phyloP scores from a whole-genome alignment of 2,113 vertebrate species.

The Pangasianodon gigas region DNA sequence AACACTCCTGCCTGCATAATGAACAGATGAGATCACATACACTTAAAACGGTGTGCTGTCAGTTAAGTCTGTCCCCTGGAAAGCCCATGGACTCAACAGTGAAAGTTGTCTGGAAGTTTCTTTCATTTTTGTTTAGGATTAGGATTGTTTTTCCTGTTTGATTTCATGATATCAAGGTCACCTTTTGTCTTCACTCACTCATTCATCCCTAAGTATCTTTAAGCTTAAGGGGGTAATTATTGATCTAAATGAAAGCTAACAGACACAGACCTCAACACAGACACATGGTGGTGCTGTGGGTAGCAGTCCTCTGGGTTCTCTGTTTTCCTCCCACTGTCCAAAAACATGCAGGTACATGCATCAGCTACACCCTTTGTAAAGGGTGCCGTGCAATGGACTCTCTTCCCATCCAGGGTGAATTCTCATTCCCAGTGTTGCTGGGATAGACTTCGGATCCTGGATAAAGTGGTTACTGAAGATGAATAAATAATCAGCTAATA shows the following conservation, averaged over 20 bases:
- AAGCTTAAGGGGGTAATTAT: not conserved
- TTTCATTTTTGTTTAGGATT: not conserved
- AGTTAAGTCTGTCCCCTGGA: constrained; percentile 4
- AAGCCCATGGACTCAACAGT: not conserved
- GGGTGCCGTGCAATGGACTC: not conserved
- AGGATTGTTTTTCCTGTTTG: not conserved
- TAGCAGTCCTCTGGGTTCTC: not conserved
- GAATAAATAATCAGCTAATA: not conserved
- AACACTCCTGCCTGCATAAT: constrained; percentile 26
- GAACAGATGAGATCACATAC: constrained; percentile 39
- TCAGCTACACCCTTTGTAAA: not conserved
- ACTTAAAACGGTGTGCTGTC: not conserved
- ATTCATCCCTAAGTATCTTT: not conserved
- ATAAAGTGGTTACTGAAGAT: not conserved
- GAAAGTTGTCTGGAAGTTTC: not conserved
- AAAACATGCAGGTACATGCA: not conserved
- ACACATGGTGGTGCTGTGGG: not conserved
- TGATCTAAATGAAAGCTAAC: no score
- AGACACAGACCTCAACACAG: no score
- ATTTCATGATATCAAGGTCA: not conserved
- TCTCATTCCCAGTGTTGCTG: not conserved
- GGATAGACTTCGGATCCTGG: not conserved
- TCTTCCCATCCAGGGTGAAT: not conserved
- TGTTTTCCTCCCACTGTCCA: not conserved
- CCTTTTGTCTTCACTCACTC: not conserved